Base-by-base conservation (phyloP, 2,797 vertebrate species). In the Macropodus opercularis region DNA sequence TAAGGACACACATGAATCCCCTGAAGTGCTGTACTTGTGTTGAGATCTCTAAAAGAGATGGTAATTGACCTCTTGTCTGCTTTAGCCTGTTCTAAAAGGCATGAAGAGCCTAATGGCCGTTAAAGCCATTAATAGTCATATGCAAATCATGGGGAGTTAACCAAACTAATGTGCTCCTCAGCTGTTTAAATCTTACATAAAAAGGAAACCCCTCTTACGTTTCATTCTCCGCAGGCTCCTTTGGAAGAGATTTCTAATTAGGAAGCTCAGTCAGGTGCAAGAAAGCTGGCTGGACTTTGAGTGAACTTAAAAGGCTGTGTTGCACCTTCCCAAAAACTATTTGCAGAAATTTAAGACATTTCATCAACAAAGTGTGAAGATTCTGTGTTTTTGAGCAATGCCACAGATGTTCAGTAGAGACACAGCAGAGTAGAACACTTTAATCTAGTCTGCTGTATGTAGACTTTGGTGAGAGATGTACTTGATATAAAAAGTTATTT, bases 111-210 rank as follows among this genome's bases (percentile, higher is more conserved):
- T 64, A 68, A 64, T 75, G 56, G 29, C 39, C 47, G 63, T 64
- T 59, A 60, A 57, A 72, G 63, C 35, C 36, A 71, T 80, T 79
- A 36, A 61, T 38, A 27, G 27, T 59, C 63, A 73, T 75, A 46
- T 57, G 43, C 27, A 67, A 55, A 67, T 59, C 42, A 36, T 26
- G 35, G 48, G 41, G 43, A 72, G 56, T 69, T 43, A 60, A 67
- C 56, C 44, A 59, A 63, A 53, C 52, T 57, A 10, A 69, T 82
- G 76, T 73, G 24, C 65, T 67, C 47, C 46, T 69, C 55, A 52
- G 39, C 46, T 40, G 71, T 66, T 69, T 52, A 14, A 58, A 46
- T 59, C 40, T 68, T 57, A 35, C 55, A 18, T 63, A 40, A 51
- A 40, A 15, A 44, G 64, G 64, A 61, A 29, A 47, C 46, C n/a